Evolutionary conservation across 2,888 invertebrate genomes (phyloP).

Genomic region (Phrixothrix hirtus): DNA sequence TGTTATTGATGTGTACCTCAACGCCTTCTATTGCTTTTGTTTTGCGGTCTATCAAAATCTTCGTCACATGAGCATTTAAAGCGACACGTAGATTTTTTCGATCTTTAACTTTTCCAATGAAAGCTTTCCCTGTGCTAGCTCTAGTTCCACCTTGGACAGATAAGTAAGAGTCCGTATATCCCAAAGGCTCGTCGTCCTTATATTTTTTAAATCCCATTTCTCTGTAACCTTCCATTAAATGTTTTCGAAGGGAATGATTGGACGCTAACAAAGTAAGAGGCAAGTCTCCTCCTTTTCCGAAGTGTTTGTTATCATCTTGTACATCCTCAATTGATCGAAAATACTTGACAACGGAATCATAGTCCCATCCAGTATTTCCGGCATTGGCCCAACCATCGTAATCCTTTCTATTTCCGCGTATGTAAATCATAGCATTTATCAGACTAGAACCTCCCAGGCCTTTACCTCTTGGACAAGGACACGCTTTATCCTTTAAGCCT

Average conservation of each 20-base stretch:
- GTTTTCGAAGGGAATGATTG: conserved; percentile 15
- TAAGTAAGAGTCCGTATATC: conserved; percentile 34
- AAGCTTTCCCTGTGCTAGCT: conserved; percentile 53
- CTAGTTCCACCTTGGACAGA: conserved; percentile 50
- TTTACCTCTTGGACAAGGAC: conserved; percentile 90
- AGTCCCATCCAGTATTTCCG: conserved; percentile 86
- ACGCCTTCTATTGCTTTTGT: conserved; percentile 52
- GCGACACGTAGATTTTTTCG: conserved; percentile 63
- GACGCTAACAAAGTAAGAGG: conserved; percentile 2
- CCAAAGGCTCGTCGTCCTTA: conserved; percentile 64
- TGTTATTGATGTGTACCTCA: conserved; percentile 45
- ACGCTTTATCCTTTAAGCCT: conserved; percentile 81
- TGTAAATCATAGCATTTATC: conserved; percentile 88
- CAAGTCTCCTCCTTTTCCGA: conserved; percentile 27
- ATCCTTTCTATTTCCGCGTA: conserved; percentile 81
- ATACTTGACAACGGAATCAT: conserved; percentile 77
- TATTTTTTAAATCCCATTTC: conserved; percentile 50
- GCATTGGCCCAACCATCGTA: conserved; percentile 83
- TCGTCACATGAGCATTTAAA: conserved; percentile 61
- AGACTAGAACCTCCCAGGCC: conserved; percentile 83
- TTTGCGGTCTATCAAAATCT: conserved; percentile 48
- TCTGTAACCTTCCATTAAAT: conserved; percentile 24
- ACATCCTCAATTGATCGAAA: conserved; percentile 48
- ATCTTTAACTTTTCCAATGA: conserved; percentile 54
- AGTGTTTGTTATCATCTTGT: conserved; percentile 8